Base-by-base conservation (phyloP, 2,888 invertebrate species). In the Stenodera caucasica region DNA sequence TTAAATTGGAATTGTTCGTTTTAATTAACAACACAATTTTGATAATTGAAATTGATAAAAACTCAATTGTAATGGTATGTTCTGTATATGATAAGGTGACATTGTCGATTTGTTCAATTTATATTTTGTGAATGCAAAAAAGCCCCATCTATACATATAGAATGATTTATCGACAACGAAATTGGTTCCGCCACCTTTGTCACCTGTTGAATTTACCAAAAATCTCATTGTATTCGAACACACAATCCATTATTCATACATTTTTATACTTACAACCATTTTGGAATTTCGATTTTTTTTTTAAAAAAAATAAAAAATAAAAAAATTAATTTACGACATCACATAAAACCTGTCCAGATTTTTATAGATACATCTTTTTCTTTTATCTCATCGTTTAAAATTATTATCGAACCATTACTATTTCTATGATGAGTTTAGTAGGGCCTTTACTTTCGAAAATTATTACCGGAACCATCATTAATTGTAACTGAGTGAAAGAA, bases 161-260 rank as follows among this genome's bases (percentile, higher is more conserved):
- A 35, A 58, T 61, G 61, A 61, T 61, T 61, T 61, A 61, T 61
- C 61, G 35, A 18, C 55, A 55, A 37, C 51, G 55, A 61, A 61
- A 61, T 61, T 53, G 61, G 61, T 61, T 61, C 61, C 56, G 58
- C 54, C 58, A 64, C 61, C 61, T 61, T 61, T 61, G 64, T 64
- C 64, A 64, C 64, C 64, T 64, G 64, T 64, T 64, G 64, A 64
- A 64, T 61, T 50, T 26, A 37, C 58, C 64, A 61, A 64, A 64
- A 64, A 64, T 60, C 57, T 60, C 63, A 63, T 60, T 63, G 63
- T 63, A 49, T 50, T 50, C 49, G 15, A 54, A 9, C 30, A 2
- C 40, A 40, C 21, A 32, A 63, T 63, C 55, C 59, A 62, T 62
- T 55, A 62, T 62, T 63, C 63, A 63, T 59, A 49, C 23, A 57